A percentile compares a stretch with the other conserved stretches of the same genome.
phyloP scores from a whole-genome alignment of 1,140 invertebrate genomes.

The Gonatopus flavifemur region DNA sequence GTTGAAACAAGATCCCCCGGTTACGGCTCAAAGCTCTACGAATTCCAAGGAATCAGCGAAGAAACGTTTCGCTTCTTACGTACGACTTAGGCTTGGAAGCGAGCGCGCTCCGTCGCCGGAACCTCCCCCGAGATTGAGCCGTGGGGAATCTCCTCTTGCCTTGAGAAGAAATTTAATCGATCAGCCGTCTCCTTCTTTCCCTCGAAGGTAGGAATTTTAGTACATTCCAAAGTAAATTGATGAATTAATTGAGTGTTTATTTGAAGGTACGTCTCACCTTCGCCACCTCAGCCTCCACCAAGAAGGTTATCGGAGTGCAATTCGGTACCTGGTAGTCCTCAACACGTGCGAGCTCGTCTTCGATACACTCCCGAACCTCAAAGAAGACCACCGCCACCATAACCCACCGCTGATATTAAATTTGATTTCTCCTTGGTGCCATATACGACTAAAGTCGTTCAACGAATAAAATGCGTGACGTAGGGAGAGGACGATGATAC shows the following conservation, averaged over 20 bases:
- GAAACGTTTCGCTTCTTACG: constrained; percentile 74
- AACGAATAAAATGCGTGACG: constrained; percentile 22
- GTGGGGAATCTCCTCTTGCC: constrained; percentile 65
- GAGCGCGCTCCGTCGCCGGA: constrained; percentile 64
- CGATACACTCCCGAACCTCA: constrained; percentile 75
- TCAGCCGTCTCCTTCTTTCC: constrained; percentile 57
- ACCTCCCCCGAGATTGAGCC: constrained; percentile 68
- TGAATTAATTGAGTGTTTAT: background rate
- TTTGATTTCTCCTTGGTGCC: constrained; percentile 43
- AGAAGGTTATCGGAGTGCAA: constrained; percentile 65
- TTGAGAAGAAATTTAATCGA: constrained; percentile 64
- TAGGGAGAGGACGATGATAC: constrained; percentile 16
- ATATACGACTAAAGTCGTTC: constrained; percentile 34
- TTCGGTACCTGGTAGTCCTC: constrained; percentile 70
- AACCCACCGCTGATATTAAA: constrained; percentile 45
- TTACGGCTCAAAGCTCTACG: constrained; percentile 30
- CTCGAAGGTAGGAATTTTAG: constrained; percentile 60
- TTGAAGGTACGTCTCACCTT: constrained; percentile 66
- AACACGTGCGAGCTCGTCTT: constrained; percentile 66
- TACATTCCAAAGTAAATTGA: background rate
- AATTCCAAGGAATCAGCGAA: constrained; percentile 53
- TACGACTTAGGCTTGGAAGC: constrained; percentile 63
- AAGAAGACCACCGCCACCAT: constrained; percentile 63
- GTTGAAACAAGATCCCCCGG: constrained; percentile 44
- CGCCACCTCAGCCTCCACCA: constrained; percentile 67